Conservation (phyloP, 2,113 vertebrate species). For the human region DNA sequence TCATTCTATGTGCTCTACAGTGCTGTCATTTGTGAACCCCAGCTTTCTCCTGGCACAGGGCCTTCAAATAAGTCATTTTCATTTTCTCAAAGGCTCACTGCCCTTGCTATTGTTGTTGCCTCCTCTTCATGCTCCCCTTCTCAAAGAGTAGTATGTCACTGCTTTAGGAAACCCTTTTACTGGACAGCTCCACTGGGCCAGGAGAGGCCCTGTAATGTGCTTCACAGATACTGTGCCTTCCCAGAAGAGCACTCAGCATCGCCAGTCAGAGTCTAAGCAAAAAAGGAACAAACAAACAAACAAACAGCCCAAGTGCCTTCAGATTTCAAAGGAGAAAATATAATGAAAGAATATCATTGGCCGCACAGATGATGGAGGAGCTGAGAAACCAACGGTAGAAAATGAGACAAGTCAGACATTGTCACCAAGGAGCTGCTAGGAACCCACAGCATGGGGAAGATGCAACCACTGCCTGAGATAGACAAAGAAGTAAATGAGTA, state of each 20-base stretch:
- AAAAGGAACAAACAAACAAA: not conserved
- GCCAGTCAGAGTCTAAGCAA: not conserved
- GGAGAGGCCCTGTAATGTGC: rapidly evolving
- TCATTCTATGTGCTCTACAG: rapidly evolving
- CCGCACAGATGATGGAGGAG: not conserved
- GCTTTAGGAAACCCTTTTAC: rapidly evolving
- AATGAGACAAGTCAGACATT: not conserved
- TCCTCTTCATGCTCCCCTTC: not conserved
- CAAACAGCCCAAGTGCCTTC: not conserved
- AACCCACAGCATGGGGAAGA: not conserved
- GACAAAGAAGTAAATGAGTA: too few relatives aligned
- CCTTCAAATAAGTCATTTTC: not conserved
- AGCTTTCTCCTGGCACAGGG: rapidly evolving
- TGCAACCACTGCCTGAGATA: too few relatives aligned
- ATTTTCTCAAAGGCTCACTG: not conserved
- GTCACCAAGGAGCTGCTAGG: rapidly evolving
- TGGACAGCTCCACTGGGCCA: rapidly evolving
- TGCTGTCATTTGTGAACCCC: not conserved
- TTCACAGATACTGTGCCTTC: not conserved
- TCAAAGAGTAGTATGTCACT: not conserved
- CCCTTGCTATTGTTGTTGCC: not conserved
- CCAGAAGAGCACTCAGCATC: rapidly evolving
- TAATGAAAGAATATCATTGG: not conserved
- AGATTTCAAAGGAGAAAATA: not conserved
- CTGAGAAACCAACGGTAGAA: not conserved